Percentiles rank a stretch among this genome's conserved stretches.
These are phyloP conservation scores for Anguilla marmorata DNA, from an alignment of 2,797 vertebrate genomes.

Conservation along the genomic window DNA sequence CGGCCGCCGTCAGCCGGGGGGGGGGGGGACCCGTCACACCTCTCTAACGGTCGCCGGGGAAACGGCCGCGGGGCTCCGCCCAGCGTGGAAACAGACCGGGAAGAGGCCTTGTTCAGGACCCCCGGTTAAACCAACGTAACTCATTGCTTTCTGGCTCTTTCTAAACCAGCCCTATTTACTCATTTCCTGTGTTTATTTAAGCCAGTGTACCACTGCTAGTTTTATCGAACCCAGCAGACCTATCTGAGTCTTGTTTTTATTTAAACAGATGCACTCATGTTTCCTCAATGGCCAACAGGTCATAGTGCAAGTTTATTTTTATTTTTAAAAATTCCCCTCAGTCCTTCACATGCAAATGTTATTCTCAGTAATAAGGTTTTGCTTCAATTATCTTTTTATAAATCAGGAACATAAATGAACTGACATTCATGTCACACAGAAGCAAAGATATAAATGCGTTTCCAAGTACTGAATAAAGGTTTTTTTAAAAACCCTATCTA, in stretches of 20 bases:
- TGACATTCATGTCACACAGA: neutral
- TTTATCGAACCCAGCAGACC: too few relatives aligned
- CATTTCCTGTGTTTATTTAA: neutral
- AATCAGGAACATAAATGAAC: neutral
- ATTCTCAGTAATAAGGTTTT: neutral
- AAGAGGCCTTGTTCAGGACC: neutral
- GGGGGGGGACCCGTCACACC: neutral
- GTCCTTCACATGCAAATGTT: neutral
- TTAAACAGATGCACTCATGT: too few relatives aligned
- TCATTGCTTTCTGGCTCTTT: neutral
- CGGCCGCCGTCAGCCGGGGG: neutral
- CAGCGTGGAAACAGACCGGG: neutral
- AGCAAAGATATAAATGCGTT: neutral
- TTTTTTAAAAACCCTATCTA: too few relatives aligned
- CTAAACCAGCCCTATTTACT: neutral
- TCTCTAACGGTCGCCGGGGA: neutral
- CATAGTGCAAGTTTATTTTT: too few relatives aligned
- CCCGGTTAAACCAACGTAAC: neutral
- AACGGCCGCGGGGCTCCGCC: neutral
- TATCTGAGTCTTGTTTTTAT: too few relatives aligned
- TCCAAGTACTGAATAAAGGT: neutral
- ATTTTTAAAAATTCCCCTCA: neutral
- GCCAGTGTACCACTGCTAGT: too few relatives aligned
- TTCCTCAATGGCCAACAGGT: too few relatives aligned
- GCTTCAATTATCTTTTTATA: neutral